Percentiles rank a stretch among this genome's conserved stretches.
These are phyloP conservation scores for Euschistus heros DNA, from an alignment of 1,140 invertebrate genomes.

Conservation along the genomic window DNA sequence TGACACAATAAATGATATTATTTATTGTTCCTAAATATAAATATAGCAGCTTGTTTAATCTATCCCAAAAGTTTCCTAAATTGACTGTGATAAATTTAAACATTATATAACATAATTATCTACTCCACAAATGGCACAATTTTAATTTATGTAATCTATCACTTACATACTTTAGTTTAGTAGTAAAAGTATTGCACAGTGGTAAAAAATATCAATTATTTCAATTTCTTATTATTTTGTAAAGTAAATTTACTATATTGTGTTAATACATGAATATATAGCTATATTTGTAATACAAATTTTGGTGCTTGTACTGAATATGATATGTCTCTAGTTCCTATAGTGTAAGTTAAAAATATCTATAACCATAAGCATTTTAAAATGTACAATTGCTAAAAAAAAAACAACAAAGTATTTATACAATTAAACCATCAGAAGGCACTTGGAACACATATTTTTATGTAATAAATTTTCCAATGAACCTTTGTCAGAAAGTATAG, in stretches of 20 bases:
- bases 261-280: slow-evolving; percentile 4
- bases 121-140: too few relatives aligned
- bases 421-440: slow-evolving; percentile 12
- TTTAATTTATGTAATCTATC: too few relatives aligned
- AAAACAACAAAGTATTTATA: slow-evolving; percentile 8
- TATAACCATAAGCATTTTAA: slow-evolving; percentile 16
- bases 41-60: too few relatives aligned
- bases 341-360: slow-evolving; percentile 17
- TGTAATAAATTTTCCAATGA: slow-evolving; percentile 16
- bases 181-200: background rate
- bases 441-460: slow-evolving; percentile 24
- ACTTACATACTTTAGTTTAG: too few relatives aligned
- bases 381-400: slow-evolving; percentile 8
- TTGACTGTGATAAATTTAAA: too few relatives aligned
- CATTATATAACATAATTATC: too few relatives aligned
- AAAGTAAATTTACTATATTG: background rate
- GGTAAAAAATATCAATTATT: slow-evolving; percentile 8
- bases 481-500: slow-evolving; percentile 10
- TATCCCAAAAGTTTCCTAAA: too few relatives aligned
- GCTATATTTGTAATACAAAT: slow-evolving; percentile 8
- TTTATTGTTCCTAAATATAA: too few relatives aligned
- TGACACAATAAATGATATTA: too few relatives aligned
- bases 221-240: slow-evolving; percentile 3
- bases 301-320: slow-evolving; percentile 21
- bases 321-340: slow-evolving; percentile 20